A percentile compares a stretch with the other conserved stretches of the same genome.
Evolutionary conservation across 2,888 invertebrate genomes (phyloP).

Genomic region (Lutraria lutraria): DNA sequence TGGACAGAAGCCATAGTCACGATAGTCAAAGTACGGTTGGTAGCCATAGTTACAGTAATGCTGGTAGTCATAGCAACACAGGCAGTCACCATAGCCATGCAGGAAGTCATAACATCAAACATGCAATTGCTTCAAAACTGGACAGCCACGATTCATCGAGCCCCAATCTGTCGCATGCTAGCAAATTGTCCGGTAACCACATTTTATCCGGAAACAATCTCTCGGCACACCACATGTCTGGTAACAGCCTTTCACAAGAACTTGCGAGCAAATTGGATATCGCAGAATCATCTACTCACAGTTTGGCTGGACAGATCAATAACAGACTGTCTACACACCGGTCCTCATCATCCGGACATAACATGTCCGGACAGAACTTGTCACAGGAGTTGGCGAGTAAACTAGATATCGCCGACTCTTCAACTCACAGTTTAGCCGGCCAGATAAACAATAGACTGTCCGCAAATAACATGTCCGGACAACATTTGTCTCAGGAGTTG

Average conservation of each 20-base stretch:
- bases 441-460: constrained; percentile 12
- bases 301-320: constrained; percentile 10
- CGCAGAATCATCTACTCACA: constrained; percentile 10
- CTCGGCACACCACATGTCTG: constrained; percentile 5
- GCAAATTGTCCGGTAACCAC: constrained; percentile 1
- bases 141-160: constrained; percentile 21
- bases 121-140: background rate
- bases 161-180: background rate
- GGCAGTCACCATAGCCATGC: background rate
- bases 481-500: constrained; percentile 29
- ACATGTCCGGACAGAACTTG: background rate
- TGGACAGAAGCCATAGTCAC: constrained; percentile 58
- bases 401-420: constrained; percentile 4
- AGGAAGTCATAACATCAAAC: constrained; percentile 2
- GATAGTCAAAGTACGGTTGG: constrained; percentile 24
- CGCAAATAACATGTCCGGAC: constrained; percentile 20
- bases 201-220: constrained; percentile 2
- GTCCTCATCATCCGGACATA: background rate
- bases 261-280: constrained; percentile 9
- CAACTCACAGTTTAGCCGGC: constrained; percentile 9
- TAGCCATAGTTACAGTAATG: background rate
- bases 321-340: background rate
- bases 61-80: background rate
- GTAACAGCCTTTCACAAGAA: constrained; percentile 5
- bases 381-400: constrained; percentile 13